Conservation (phyloP, 2,888 invertebrate genomes). For the Sinelater perroti region DNA sequence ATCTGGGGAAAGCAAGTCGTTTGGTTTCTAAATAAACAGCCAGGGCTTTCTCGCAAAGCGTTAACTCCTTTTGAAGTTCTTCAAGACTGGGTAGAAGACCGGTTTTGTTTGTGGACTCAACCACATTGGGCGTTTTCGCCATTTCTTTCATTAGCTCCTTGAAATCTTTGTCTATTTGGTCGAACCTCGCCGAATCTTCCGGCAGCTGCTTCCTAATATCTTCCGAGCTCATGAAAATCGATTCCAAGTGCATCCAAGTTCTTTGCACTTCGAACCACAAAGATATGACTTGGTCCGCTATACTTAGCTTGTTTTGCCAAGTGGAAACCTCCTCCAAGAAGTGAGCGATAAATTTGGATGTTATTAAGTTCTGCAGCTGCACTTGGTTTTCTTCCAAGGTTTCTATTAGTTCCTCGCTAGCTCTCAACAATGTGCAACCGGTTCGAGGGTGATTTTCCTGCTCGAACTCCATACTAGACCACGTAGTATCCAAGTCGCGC, state of each 20-base stretch:
- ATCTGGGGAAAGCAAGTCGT: conserved; percentile 92
- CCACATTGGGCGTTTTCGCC: conserved; percentile 86
- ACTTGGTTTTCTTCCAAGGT: conserved; percentile 98
- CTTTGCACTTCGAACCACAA: conserved; percentile 96
- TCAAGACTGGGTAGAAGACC: conserved; percentile 84
- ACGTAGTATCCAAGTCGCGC: conserved; percentile 88
- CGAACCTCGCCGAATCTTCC: conserved; percentile 91
- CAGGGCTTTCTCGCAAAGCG: conserved; percentile 94
- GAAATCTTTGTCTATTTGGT: conserved; percentile 89
- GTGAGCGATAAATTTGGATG: conserved; percentile 96
- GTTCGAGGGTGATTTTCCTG: conserved; percentile 89
- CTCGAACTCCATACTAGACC: conserved; percentile 93
- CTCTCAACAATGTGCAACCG: conserved; percentile 83
- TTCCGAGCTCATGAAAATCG: conserved; percentile 97
- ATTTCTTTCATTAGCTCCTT: conserved; percentile 82
- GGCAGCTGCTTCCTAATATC: conserved; percentile 95
- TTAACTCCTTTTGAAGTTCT: conserved; percentile 82
- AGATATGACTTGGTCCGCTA: conserved; percentile 93
- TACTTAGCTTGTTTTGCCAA: conserved; percentile 92
- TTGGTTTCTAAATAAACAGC: conserved; percentile 98
- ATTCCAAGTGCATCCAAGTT: conserved; percentile 96
- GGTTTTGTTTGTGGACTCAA: conserved; percentile 87
- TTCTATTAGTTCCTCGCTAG: conserved; percentile 95
- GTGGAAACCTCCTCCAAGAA: conserved; percentile 93
- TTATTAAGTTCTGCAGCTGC: conserved; percentile 94